Base-by-base conservation (phyloP, 1,140 invertebrate genomes). In the Trichonephila clavata region DNA sequence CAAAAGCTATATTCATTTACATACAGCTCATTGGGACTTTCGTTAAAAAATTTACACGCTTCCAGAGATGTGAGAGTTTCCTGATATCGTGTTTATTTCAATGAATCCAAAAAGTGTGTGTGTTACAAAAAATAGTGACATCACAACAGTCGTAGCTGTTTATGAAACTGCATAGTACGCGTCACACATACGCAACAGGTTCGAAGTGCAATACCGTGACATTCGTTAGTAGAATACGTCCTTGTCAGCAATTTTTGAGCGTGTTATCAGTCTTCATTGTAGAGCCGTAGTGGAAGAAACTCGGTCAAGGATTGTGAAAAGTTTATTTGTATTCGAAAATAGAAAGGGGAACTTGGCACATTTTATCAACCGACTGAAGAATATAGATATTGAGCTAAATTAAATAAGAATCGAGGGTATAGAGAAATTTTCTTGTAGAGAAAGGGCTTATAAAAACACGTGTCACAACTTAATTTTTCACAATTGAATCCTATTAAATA, bases 241-340 rank as follows among this genome's bases (percentile, higher is more conserved):
- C 50, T 84, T 84, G 39, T 14, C 50, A n/a, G 21, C n/a, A n/a
- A n/a, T 59, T 50, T 84, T 43, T 21, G 43, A 20, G 77, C 50
- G 1, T 39, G 2, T 50, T 57, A 84, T 57, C 81, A n/a, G 10
- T 57, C 21, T 32, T 57, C 39, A 59, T 57, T 84, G 50, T n/a
- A 84, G 27, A 77, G 24, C n/a, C 16, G 71, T 32, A 14, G 71
- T 39, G 27, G 16, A 18, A 39, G 27, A 77, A 77, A 39, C 71
- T 84, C 50, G 50, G 81, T 84, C 81, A 84, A 84, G 50, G 43
- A 57, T 84, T 84, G 27, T 57, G 2, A 57, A n/a, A 50, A 21
- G 32, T 43, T 57, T 50, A 24, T 84, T 84, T 84, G 81, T 10
- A 57, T 57, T 24, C 24, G 20, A 84, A 84, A 84, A 57, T 4